A percentile compares a stretch with the other conserved stretches of the same genome.
phyloP scores from a whole-genome alignment of 2,113 vertebrate species.

The Nothobranchius kuhntae region DNA sequence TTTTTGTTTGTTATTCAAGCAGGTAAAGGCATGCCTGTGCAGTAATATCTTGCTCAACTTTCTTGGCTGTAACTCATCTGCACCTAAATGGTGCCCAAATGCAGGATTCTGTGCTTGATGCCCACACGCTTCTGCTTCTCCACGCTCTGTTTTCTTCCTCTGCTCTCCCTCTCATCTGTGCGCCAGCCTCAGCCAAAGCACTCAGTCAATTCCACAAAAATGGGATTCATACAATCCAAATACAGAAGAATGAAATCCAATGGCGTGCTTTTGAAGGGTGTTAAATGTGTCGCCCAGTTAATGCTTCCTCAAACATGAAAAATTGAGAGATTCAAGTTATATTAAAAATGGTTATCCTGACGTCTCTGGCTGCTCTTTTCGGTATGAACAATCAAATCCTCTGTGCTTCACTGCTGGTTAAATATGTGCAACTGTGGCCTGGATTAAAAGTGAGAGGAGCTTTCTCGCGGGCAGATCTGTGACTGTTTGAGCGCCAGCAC shows the following conservation, averaged over 20 bases:
- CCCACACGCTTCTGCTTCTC: conserved; percentile 34
- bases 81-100: conserved; percentile 28
- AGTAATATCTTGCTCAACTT: not conserved
- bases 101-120: conserved; percentile 6
- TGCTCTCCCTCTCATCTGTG: conserved; percentile 40
- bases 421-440: conserved; percentile 41
- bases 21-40: conserved; percentile 4
- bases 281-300: conserved; percentile 55
- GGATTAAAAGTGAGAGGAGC: conserved; percentile 29
- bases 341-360: conserved; percentile 48
- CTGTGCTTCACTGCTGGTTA: conserved; percentile 22
- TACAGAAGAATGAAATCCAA: conserved; percentile 55
- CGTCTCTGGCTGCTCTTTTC: conserved; percentile 33
- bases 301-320: conserved; percentile 55
- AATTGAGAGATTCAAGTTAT: conserved; percentile 24
- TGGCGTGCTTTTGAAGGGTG: conserved; percentile 51
- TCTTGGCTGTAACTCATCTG: conserved; percentile 34
- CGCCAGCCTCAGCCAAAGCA: conserved; percentile 50
- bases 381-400: conserved; percentile 27
- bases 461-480: not conserved
- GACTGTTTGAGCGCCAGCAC: conserved; percentile 40
- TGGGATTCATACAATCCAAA: conserved; percentile 63
- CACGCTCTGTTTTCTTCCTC: conserved; percentile 32
- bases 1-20: conserved; percentile 26
- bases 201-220: conserved; percentile 68